Evolutionary conservation across 2,113 vertebrate species (phyloP), one percentile per base, ranked within the genome.

Genomic region (Podarcis raffonei): DNA sequence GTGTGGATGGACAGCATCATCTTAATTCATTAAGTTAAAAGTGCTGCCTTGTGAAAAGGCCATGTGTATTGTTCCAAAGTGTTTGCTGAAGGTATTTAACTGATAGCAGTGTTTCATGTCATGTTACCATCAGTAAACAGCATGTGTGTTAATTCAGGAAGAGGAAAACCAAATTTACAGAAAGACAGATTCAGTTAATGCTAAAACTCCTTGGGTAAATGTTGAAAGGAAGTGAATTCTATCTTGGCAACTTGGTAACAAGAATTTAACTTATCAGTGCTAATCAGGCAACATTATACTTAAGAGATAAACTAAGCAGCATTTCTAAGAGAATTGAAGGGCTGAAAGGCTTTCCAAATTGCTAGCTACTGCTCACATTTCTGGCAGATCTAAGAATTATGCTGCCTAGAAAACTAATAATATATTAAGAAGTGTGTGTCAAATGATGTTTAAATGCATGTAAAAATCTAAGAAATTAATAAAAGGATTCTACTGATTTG

Each of bases 231-330:
- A 94, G 77, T 66, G 22, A 81, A 92, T 90, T 87, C 91, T 74
- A 86, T 87, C 85, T 93, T 72, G 91, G 89, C 85, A 71, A 30
- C 74, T 89, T 66, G 90, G 91, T 79, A 94, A 90, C n/a, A 89
- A 85, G 59, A 89, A 53, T 86, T 92, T 93, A 90, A 57, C n/a
- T 71, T 90, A 82, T 77, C 71, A 18, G 79, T 90, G 85, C 37
- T 91, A 92, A 90, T 78, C 91, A 88, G 75, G 81, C 78, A 93
- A 90, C 11, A 65, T 93, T 71, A 87, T 5, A 74, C 11, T 74
- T 25, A 30, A 53, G 25, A 94, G 87, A 95, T 91, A 96, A 94
- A 92, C 89, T 37, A 13, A 84, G 91, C 84, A 94, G 83, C 78
- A 77, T 86, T 90, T 89, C 71, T 88, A 84, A 89, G 59, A 84